phyloP scores from a whole-genome alignment of 2,113 vertebrate species.

The Microtus ochrogaster region DNA sequence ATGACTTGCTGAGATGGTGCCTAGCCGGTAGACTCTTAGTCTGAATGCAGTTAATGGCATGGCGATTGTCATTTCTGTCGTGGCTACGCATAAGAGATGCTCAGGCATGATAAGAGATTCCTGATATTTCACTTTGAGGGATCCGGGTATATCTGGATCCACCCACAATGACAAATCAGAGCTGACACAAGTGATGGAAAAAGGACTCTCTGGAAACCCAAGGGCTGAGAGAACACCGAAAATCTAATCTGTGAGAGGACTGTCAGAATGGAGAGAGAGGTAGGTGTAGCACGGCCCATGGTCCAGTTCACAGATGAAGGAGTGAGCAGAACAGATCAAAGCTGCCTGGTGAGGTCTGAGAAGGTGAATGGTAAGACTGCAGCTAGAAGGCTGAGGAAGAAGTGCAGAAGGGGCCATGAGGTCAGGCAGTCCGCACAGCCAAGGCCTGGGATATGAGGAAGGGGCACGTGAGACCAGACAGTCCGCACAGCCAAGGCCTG shows the following conservation, averaged over 20 bases:
- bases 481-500: not conserved
- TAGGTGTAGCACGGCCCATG: fast-evolving
- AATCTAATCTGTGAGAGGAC: not conserved
- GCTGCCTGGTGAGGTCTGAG: not conserved
- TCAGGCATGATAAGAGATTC: not conserved
- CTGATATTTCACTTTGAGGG: not conserved
- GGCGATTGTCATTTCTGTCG: not conserved
- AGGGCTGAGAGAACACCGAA: not conserved
- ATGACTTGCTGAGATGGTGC: not conserved
- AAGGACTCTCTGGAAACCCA: not conserved
- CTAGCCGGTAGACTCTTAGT: not conserved
- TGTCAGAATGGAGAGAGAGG: not conserved
- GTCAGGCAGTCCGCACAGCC: no score
- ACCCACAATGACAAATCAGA: not conserved
- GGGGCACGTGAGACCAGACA: no score
- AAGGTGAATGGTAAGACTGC: not conserved
- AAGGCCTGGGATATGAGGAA: no score
- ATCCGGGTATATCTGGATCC: not conserved
- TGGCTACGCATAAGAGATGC: not conserved
- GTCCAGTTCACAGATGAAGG: not conserved
- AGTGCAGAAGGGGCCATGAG: not conserved
- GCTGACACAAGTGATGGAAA: not conserved
- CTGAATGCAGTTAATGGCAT: not conserved
- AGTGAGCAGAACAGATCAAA: not conserved
- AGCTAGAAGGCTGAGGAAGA: not conserved